Base-by-base conservation (phyloP, 23 tunicate genomes). In the Phallusia fumigata region DNA sequence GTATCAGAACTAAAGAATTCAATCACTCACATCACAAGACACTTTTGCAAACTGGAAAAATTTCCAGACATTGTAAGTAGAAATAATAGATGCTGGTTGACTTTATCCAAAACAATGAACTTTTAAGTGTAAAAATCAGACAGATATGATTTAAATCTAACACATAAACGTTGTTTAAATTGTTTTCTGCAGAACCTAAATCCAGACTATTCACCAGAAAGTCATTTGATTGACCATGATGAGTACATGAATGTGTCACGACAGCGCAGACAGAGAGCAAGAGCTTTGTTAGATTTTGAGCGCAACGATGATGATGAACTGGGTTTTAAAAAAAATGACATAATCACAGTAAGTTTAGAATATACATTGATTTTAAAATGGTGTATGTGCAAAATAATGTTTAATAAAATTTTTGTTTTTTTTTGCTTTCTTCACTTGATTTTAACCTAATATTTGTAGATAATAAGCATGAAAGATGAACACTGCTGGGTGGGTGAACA, bases 401-500 rank as follows among this genome's bases (percentile, higher is more conserved):
- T n/a, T n/a, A n/a, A n/a, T n/a, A n/a, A n/a, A n/a, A n/a, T n/a
- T n/a, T n/a, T n/a, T n/a, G n/a, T n/a, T n/a, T n/a, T n/a, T n/a
- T n/a, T n/a, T n/a, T n/a, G n/a, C n/a, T n/a, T n/a, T n/a, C n/a
- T n/a, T n/a, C n/a, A n/a, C n/a, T n/a, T n/a, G n/a, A n/a, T n/a
- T 40, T 40, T 3, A 40, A 40, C 47, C 47, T 40, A 58, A 58
- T 58, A 24, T 33, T 88, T 44, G 45, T 73, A 83, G 78, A 76
- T 89, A 31, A 72, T 88, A n/a, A 88, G 82, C 50, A 93, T 88
- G 97, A 93, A 74, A 76, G 97, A 93, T 84, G 97, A 93, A 52
- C 97, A 93, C 77, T 93, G 97, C 65, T 93, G 97, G 97, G 78
- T 85, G 65, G 97, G 97, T 65, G 92, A 93, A 81, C 32, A 84